Conservation (phyloP, 2,113 vertebrate genomes). For the Himantopus leucocephalus region DNA sequence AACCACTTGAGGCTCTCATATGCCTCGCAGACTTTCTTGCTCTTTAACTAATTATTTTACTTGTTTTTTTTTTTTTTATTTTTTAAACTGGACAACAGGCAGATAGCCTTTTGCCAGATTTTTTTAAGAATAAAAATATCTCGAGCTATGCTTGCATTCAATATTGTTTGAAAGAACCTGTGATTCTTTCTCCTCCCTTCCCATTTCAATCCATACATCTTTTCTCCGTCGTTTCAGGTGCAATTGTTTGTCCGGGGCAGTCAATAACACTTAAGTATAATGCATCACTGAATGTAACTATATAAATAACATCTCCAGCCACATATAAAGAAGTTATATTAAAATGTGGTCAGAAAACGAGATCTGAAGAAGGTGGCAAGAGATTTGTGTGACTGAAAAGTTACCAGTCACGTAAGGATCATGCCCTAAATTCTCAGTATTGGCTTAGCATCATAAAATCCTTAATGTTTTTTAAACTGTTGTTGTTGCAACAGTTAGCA, state of each 20-base stretch:
- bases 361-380: neutral
- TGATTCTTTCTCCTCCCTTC: neutral
- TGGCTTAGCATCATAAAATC: neutral
- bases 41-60: constrained; percentile 69
- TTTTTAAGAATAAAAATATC: constrained; percentile 14
- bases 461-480: neutral
- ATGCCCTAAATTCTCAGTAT: neutral
- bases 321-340: neutral
- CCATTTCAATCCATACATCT: neutral
- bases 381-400: neutral
- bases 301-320: neutral
- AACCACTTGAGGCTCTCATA: constrained; percentile 64
- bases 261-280: neutral
- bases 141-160: neutral
- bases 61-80: neutral
- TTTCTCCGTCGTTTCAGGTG: constrained; percentile 43
- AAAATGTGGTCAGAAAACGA: neutral
- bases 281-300: neutral
- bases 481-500: neutral
- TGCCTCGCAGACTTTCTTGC: constrained; percentile 54
- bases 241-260: neutral
- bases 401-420: neutral
- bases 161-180: neutral
- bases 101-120: constrained; percentile 21
- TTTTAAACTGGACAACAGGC: neutral